Evolutionary conservation across 2,888 invertebrate genomes (phyloP).

Genomic region (Ptilodon capucinus): DNA sequence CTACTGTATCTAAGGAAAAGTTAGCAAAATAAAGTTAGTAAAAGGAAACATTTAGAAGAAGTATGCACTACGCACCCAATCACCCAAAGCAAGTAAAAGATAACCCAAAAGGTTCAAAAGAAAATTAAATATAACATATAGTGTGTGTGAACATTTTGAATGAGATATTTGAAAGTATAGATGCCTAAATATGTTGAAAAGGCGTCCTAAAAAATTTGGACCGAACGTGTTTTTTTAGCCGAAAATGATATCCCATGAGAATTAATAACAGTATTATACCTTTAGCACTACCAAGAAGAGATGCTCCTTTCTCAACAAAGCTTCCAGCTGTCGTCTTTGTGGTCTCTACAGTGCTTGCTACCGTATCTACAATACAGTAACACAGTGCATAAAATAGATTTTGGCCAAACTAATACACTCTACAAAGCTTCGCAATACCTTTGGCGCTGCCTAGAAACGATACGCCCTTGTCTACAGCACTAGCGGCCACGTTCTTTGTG

Average conservation of each 20-base stretch:
- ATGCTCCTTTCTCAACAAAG: slow-evolving; percentile 49
- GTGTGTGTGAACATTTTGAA: not conserved
- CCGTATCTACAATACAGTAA: slow-evolving; percentile 52
- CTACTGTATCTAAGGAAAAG: slow-evolving; percentile 54
- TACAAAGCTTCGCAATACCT: slow-evolving; percentile 33
- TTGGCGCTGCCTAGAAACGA: slow-evolving; percentile 51
- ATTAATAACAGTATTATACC: slow-evolving; percentile 25
- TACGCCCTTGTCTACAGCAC: slow-evolving; percentile 47
- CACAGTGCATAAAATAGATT: not conserved
- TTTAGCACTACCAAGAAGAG: slow-evolving; percentile 53
- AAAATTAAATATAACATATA: slow-evolving; percentile 38
- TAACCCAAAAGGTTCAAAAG: slow-evolving; percentile 10
- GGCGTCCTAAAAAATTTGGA: not conserved
- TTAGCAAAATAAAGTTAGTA: slow-evolving; percentile 38
- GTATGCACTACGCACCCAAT: slow-evolving; percentile 5
- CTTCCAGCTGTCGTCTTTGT: slow-evolving; percentile 52
- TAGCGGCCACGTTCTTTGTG: slow-evolving; percentile 47
- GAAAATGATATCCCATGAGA: not conserved
- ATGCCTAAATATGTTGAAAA: too few relatives aligned
- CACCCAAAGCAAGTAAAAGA: slow-evolving; percentile 4
- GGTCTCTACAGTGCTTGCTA: slow-evolving; percentile 52
- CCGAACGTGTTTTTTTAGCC: too few relatives aligned
- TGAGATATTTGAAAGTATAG: too few relatives aligned
- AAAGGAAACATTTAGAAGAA: slow-evolving; percentile 13
- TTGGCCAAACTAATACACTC: not conserved